These are phyloP conservation scores for Propithecus coquereli DNA, from an alignment of 2,113 vertebrate species.

Conservation along the genomic window DNA sequence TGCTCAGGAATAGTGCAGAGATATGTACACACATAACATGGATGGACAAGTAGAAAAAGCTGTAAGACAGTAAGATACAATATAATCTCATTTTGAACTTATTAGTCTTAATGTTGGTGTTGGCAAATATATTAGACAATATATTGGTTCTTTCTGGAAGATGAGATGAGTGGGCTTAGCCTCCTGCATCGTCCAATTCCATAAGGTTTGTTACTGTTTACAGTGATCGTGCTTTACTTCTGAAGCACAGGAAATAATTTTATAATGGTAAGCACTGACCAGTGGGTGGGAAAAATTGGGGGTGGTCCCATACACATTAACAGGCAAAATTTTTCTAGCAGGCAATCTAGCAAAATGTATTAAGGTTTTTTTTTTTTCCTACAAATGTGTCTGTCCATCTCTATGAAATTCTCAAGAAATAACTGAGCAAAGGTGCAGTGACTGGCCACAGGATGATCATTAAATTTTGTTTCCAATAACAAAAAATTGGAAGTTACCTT, in stretches of 20 bases:
- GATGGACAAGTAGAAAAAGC: neutral
- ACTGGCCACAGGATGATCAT: neutral
- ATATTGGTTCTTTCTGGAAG: neutral
- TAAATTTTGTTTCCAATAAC: neutral
- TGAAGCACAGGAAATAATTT: neutral
- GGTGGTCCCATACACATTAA: neutral
- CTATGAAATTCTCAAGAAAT: neutral
- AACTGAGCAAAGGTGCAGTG: neutral
- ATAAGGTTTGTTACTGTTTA: neutral
- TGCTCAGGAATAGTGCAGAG: neutral
- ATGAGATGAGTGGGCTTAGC: neutral
- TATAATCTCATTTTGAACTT: neutral
- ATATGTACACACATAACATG: neutral
- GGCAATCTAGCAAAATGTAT: neutral
- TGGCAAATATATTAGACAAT: neutral
- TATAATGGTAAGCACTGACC: neutral
- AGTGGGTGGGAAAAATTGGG: no score
- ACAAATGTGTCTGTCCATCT: neutral
- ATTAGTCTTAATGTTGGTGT: neutral
- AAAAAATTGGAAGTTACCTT: neutral
- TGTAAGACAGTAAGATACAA: neutral
- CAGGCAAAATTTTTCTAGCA: neutral
- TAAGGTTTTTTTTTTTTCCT: neutral
- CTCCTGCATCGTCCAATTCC: neutral
- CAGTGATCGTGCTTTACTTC: neutral